Percentiles rank a stretch among this genome's conserved stretches.
These are phyloP conservation scores for Nipponacmea schrenckii DNA, from an alignment of 2,888 invertebrate genomes.

Conservation along the genomic window DNA sequence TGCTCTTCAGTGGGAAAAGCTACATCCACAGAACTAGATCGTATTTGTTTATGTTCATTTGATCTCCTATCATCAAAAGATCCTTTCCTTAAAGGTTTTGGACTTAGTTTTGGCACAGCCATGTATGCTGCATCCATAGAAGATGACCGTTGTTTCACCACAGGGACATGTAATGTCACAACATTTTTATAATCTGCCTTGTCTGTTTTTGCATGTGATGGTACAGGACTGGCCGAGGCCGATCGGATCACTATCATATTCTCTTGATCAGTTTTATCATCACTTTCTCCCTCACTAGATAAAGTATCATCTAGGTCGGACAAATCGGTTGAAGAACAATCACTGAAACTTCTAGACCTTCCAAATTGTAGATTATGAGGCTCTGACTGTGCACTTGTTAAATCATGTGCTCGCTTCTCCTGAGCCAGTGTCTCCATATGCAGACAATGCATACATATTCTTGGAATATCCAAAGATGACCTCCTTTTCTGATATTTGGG, in stretches of 20 bases:
- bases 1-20: conserved; percentile 54
- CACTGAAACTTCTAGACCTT: conserved; percentile 16
- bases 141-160: conserved; percentile 57
- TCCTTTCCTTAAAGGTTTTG: conserved; percentile 35
- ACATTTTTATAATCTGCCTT: conserved; percentile 43
- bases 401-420: conserved; percentile 25
- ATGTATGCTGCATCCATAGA: conserved; percentile 58
- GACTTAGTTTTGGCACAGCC: conserved; percentile 23
- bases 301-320: conserved; percentile 21
- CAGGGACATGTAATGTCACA: conserved; percentile 57
- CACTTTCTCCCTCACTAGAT: conserved; percentile 33
- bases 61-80: conserved; percentile 49
- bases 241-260: conserved; percentile 11
- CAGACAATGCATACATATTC: conserved; percentile 62
- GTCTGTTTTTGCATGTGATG: conserved; percentile 15
- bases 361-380: conserved; percentile 26
- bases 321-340: conserved; percentile 9
- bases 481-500: conserved; percentile 45
- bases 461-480: conserved; percentile 60
- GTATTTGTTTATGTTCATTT: conserved; percentile 49
- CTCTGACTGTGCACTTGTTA: conserved; percentile 20
- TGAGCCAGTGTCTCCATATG: conserved; percentile 55
- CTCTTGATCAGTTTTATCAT: conserved; percentile 20
- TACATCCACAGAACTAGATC: conserved; percentile 61
- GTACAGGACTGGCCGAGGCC: conserved; percentile 9